These are phyloP conservation scores for Gambusia yucatana DNA, from an alignment of 2,797 vertebrate species.

Conservation along the genomic window DNA sequence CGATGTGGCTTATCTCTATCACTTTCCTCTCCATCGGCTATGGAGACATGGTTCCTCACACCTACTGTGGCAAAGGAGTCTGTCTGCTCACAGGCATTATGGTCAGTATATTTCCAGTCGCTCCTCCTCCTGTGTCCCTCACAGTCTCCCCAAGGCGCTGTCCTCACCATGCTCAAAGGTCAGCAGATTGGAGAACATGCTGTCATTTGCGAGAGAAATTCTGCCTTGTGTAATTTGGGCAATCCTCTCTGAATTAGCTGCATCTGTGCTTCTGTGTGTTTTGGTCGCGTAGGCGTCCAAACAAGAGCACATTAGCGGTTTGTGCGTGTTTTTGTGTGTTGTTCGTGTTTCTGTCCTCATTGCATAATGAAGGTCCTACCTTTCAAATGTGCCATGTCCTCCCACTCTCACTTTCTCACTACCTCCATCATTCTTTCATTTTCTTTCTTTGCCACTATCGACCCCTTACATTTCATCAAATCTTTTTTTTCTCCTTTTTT, in stretches of 20 bases:
- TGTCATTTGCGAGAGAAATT: conserved; percentile 59
- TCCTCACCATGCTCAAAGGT: conserved; percentile 64
- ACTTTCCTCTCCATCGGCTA: conserved; percentile 98
- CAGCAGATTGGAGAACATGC: conserved; percentile 62
- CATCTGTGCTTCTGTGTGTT: conserved; percentile 69
- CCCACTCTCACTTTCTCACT: conserved; percentile 60
- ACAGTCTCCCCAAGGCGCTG: conserved; percentile 19
- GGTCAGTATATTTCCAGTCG: conserved; percentile 80
- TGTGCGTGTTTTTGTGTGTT: conserved; percentile 34
- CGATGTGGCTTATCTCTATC: conserved; percentile 99
- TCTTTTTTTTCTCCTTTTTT: conserved; percentile 28
- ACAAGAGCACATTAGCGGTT: conserved; percentile 49
- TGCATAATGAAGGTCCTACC: conserved; percentile 78
- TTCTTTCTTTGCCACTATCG: conserved; percentile 32
- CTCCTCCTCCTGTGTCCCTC: conserved; percentile 7
- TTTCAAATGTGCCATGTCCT: conserved; percentile 70
- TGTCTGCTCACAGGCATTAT: conserved; percentile 98
- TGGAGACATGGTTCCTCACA: conserved; percentile 97
- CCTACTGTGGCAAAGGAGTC: conserved; percentile 97
- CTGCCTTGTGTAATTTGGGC: conserved; percentile 63
- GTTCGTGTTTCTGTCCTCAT: conserved; percentile 65
- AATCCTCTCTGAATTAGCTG: conserved; percentile 68
- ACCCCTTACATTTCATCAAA: conserved; percentile 33
- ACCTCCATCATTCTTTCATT: conserved; percentile 38
- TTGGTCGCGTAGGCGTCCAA: conserved; percentile 56